phyloP scores from a whole-genome alignment of 2,888 invertebrate genomes.

The Netelia fuscicornis region DNA sequence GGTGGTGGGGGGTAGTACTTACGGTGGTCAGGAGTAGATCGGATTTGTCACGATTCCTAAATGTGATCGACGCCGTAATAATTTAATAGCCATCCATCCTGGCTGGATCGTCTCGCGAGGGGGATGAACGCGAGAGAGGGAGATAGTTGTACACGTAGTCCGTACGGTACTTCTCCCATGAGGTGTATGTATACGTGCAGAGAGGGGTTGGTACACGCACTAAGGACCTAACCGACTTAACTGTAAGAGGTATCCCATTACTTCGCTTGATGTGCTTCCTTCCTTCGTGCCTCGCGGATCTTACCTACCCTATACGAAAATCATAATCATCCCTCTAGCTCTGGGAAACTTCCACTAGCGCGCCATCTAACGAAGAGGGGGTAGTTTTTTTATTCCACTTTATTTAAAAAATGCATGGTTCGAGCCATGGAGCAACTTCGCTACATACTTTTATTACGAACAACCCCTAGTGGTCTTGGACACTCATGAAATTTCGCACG shows the following conservation, averaged over 20 bases:
- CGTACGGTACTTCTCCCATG: slow-evolving; percentile 54
- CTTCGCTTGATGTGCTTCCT: slow-evolving; percentile 65
- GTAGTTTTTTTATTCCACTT: background rate
- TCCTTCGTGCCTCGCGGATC: slow-evolving; percentile 39
- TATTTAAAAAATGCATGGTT: background rate
- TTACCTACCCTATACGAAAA: slow-evolving; percentile 27
- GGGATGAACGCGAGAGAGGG: slow-evolving; percentile 55
- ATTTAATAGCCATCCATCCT: slow-evolving; percentile 83
- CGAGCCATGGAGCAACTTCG: background rate
- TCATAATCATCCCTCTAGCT: slow-evolving; percentile 42
- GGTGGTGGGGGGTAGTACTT: background rate
- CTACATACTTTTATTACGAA: too few species aligned
- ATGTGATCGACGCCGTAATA: slow-evolving; percentile 83
- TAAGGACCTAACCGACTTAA: slow-evolving; percentile 84
- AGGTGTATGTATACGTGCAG: slow-evolving; percentile 46
- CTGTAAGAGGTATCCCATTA: slow-evolving; percentile 81
- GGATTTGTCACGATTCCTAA: slow-evolving; percentile 84
- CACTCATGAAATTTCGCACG: too few species aligned
- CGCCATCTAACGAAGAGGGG: background rate
- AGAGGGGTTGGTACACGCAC: slow-evolving; percentile 73
- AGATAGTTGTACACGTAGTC: slow-evolving; percentile 74
- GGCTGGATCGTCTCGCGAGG: slow-evolving; percentile 75
- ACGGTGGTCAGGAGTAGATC: slow-evolving; percentile 75
- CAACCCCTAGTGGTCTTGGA: too few species aligned
- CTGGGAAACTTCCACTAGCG: background rate